phyloP scores from a whole-genome alignment of 2,113 vertebrate species.

The Pardalotus punctatus region DNA sequence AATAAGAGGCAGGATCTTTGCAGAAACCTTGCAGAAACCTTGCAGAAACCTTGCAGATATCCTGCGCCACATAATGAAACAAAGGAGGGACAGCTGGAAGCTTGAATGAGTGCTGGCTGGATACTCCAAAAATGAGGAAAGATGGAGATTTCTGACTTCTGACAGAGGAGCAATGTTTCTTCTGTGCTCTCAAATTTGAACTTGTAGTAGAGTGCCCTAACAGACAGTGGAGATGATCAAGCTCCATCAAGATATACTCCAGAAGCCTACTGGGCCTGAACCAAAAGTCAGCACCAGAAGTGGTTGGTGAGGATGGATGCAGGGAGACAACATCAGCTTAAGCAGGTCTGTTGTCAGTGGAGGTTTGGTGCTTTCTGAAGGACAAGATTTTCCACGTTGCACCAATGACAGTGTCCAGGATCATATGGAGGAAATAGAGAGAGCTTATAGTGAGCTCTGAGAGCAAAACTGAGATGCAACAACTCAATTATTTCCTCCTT shows the following conservation, averaged over 20 bases:
- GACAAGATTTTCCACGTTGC: neutral
- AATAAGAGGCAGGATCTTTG: neutral
- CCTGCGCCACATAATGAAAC: neutral
- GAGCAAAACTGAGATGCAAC: accelerated
- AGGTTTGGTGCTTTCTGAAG: neutral
- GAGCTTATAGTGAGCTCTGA: neutral
- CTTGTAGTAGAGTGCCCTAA: neutral
- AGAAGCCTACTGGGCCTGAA: neutral
- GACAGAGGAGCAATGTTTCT: neutral
- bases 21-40: neutral
- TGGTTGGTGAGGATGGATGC: neutral
- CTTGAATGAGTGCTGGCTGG: neutral
- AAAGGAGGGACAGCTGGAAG: neutral
- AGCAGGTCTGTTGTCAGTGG: neutral
- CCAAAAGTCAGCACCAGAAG: neutral
- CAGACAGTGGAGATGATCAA: neutral
- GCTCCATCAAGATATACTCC: neutral
- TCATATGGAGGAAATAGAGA: neutral
- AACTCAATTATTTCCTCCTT: neutral
- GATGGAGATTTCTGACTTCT: neutral
- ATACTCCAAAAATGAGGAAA: neutral
- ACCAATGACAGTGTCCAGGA: neutral
- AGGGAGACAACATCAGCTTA: neutral
- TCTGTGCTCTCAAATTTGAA: neutral
- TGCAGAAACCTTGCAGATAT: neutral